Base-by-base conservation (phyloP, 2,888 invertebrate genomes). In the Andrena flavipes region DNA sequence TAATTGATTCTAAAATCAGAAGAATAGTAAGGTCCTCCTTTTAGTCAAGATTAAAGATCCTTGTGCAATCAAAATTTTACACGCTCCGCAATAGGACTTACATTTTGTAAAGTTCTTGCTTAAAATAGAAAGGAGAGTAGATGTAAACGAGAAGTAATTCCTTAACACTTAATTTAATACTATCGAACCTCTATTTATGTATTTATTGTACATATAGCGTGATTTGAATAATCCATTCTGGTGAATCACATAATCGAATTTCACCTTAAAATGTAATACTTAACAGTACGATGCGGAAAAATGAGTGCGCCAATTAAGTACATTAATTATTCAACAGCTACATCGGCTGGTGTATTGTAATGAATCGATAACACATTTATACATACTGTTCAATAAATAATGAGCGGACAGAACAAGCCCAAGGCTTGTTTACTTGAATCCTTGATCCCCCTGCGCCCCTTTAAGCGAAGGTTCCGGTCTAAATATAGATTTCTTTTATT, bases 361-460 rank as follows among this genome's bases (percentile, higher is more conserved):
- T 16, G 59, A 8, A 54, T 65, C 60, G 65, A 51, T 72, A 56
- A n/a, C 33, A 2, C 33, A 8, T 33, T 33, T 33, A 2, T 33
- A 8, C 8, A 33, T 33, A 33, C 33, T 33, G 33, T 33, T 33
- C 8, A 33, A 33, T 33, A 33, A 33, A 33, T 33, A 33, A 33
- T 33, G 33, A 33, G 8, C 33, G 8, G 8, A 8, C 33, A 2
- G 33, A 33, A 33, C 33, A 8, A 33, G 8, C 33, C 8, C 33
- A 33, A 33, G 8, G 33, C 8, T 33, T 33, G 33, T 33, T 33
- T 33, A 33, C 33, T 33, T 33, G 33, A 33, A 8, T 33, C 33
- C 33, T 33, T 8, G 2, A 8, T 8, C 23, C 82, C 85, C 76
- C 73, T 72, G 78, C 73, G 75, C 42, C 68, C 42, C 64, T 59